Conservation (phyloP, 35 echinoderm and acorn worm genomes). For the Ophioderma brevispina region DNA sequence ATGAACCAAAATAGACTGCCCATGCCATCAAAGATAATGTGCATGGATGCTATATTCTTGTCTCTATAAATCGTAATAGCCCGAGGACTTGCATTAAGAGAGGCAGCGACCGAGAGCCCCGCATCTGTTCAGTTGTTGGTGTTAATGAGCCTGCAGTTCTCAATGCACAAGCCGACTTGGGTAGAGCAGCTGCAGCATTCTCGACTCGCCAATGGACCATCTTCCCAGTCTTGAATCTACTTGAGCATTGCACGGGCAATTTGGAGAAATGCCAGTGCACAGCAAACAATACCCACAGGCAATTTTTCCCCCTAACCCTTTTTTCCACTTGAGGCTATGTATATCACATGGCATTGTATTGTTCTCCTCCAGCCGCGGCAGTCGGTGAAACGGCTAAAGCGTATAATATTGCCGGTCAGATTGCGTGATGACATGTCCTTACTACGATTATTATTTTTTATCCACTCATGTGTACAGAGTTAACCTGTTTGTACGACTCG, state of each 20-base stretch:
- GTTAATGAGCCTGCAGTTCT: too few relatives aligned
- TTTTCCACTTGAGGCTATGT: background rate
- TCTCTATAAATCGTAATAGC: constrained; percentile 6
- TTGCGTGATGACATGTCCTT: constrained; percentile 1
- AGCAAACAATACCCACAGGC: background rate
- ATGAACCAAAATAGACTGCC: background rate
- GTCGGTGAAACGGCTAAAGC: background rate
- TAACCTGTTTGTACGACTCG: background rate
- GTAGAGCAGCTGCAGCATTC: background rate
- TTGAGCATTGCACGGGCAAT: background rate
- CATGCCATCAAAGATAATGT: background rate
- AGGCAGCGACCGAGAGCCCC: background rate
- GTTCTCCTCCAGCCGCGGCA: background rate
- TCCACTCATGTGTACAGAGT: background rate
- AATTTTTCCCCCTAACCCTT: background rate
- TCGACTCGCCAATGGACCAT: background rate
- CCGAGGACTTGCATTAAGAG: background rate
- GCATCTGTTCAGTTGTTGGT: background rate
- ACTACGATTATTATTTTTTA: background rate
- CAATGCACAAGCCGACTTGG: too few relatives aligned
- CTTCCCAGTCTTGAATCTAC: background rate
- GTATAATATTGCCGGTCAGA: constrained; percentile 1
- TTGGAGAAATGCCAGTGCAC: constrained; percentile 5
- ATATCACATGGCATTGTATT: background rate
- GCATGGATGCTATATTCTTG: background rate